Evolutionary conservation across 1,140 invertebrate genomes (phyloP).

Genomic region (Atopsyche davidsoni): DNA sequence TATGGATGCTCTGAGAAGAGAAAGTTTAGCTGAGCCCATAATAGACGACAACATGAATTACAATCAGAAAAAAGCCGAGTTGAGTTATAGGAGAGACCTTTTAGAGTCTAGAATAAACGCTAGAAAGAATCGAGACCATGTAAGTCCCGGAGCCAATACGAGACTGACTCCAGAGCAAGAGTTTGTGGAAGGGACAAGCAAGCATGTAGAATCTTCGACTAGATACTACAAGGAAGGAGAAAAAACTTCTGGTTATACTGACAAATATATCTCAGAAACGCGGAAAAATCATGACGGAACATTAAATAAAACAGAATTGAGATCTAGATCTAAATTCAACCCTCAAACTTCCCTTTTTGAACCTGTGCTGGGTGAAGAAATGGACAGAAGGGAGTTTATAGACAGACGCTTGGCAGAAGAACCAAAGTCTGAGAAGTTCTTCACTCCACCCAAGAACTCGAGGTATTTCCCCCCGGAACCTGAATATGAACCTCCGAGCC

Average conservation of each 20-base stretch:
- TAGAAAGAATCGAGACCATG: constrained; percentile 44
- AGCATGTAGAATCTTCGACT: constrained; percentile 49
- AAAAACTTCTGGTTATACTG: constrained; percentile 32
- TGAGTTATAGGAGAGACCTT: constrained; percentile 66
- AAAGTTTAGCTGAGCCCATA: constrained; percentile 43
- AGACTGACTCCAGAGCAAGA: constrained; percentile 44
- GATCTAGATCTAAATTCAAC: constrained; percentile 23
- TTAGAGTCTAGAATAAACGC: constrained; percentile 66
- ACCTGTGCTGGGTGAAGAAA: constrained; percentile 45
- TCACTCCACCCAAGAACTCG: constrained; percentile 24
- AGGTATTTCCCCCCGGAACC: constrained; percentile 46
- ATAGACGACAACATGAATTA: constrained; percentile 16
- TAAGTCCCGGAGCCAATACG: constrained; percentile 37
- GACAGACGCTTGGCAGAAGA: constrained; percentile 37
- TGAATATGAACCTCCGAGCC: constrained; percentile 57
- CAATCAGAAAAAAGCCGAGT: constrained; percentile 43
- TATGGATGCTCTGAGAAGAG: constrained; percentile 55
- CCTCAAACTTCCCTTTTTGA: constrained; percentile 31
- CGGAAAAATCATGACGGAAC: constrained; percentile 21
- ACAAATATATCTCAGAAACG: constrained; percentile 44
- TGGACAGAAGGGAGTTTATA: constrained; percentile 51
- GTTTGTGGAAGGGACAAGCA: constrained; percentile 44
- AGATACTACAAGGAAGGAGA: constrained; percentile 41
- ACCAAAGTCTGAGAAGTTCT: constrained; percentile 25
- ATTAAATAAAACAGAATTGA: constrained; percentile 17